Conservation (phyloP, 2,113 vertebrate species). For the Martes martes region DNA sequence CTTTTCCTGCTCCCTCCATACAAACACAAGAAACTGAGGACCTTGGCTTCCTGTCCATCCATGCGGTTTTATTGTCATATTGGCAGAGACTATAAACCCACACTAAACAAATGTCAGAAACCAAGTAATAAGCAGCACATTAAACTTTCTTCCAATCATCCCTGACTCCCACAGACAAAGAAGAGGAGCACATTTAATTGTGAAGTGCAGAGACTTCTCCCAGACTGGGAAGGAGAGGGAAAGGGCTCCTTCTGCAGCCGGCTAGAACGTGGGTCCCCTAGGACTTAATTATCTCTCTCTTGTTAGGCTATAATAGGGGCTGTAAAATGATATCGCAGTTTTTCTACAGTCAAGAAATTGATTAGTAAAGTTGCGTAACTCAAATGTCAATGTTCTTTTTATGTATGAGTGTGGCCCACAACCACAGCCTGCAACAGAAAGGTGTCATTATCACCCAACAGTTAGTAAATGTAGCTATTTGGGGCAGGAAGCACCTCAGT, state of each 20-base stretch:
- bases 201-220: background rate
- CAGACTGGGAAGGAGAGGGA: background rate
- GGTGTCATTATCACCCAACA: background rate
- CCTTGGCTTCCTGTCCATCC: background rate
- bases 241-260: background rate
- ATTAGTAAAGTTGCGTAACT: conserved; percentile 72
- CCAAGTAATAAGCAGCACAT: background rate
- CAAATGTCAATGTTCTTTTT: conserved; percentile 23
- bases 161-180: background rate
- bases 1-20: background rate
- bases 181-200: conserved; percentile 3
- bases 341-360: conserved; percentile 62
- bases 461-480: background rate
- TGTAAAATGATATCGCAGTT: conserved; percentile 72
- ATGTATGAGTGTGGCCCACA: background rate
- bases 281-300: conserved; percentile 79
- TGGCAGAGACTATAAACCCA: background rate
- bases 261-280: conserved; percentile 69
- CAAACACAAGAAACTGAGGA: background rate
- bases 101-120: background rate
- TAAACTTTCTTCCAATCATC: background rate
- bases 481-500: background rate
- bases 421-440: background rate
- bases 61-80: background rate
- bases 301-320: conserved; percentile 69